Conservation (phyloP, 92 coral and sea anemone species). For the Phymanthus crucifer region DNA sequence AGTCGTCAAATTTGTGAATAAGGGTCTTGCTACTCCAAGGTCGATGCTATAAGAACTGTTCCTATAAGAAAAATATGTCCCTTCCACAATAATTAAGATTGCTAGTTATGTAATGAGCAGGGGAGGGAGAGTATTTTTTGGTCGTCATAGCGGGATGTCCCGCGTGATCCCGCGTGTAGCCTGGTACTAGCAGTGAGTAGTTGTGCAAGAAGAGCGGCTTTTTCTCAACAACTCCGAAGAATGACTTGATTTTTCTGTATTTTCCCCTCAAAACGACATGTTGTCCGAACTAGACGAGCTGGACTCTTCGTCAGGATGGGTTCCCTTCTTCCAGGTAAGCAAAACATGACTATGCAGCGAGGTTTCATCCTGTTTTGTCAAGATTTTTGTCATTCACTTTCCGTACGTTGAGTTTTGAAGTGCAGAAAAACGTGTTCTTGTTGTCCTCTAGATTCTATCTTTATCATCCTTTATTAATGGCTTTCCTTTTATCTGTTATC, state of each 20-base stretch:
- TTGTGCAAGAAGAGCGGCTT: conserved; percentile 11
- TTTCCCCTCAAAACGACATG: conserved; percentile 48
- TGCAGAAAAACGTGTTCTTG: neutral
- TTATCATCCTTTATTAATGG: neutral
- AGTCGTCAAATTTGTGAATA: too few species aligned
- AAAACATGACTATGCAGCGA: neutral
- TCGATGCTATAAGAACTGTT: too few species aligned
- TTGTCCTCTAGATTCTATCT: conserved; percentile 7
- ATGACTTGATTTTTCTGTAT: conserved; percentile 27
- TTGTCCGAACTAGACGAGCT: conserved; percentile 81
- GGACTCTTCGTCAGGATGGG: conserved; percentile 63
- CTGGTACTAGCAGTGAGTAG: conserved; percentile 10
- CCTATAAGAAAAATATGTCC: too few species aligned
- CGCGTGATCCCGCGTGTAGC: conserved; percentile 17
- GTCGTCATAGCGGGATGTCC: neutral
- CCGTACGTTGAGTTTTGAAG: conserved; percentile 13
- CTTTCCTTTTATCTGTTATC: conserved; percentile 3
- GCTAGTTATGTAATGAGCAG: too few species aligned
- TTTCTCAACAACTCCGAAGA: conserved; percentile 8
- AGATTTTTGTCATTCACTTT: neutral
- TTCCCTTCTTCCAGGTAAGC: conserved; percentile 48
- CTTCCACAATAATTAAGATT: too few species aligned
- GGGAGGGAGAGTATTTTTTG: neutral
- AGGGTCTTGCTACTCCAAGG: too few species aligned
- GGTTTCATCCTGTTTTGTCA: neutral